Evolutionary conservation across 2,888 invertebrate genomes (phyloP), one percentile per base, ranked within the genome.

Genomic region (Rhamnusium bicolor): DNA sequence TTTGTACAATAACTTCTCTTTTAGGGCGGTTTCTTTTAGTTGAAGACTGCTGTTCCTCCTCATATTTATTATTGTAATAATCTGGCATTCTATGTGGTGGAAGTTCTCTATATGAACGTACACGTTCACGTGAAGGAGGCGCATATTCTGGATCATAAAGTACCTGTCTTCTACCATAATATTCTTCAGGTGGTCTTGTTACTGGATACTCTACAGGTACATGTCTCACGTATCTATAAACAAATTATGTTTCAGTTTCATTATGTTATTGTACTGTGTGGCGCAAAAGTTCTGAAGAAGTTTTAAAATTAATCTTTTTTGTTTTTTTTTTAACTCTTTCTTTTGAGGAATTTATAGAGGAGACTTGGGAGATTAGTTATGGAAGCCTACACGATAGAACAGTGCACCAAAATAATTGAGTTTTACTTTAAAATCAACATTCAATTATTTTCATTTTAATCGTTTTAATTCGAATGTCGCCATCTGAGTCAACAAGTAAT

Each of bases 1-100:
- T 91, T 86, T 95, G 94, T 0, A 95, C 94, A 77, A 94, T 94
- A 1, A 95, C 95, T 69, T 77, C 94, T 5, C 93, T 90, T 3
- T 93, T 91, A 0, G 94, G 92, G 4, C 93, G 14, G n/a, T 53
- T 40, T 40, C 53, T 69, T 29, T 72, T 47, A 24, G 51, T 16
- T 8, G 60, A 62, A 12, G n/a, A 46, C 7, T 14, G 75, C 3
- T 81, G 77, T 69, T 91, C 91, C 62, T 91, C 91, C 81, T 91
- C 91, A 72, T 88, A 86, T 80, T 88, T 87, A 60, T 84, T 85
- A 47, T 83, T 86, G 73, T 86, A 87, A 78, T 90, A 90, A 69
- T 91, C 90, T 0, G 90, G 90, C 88, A 90, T 90, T 1, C 90
- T 87, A 82, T 91, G 91, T 2, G 90, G 86, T 16, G 90, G 91